Percentiles rank a stretch among this genome's conserved stretches.
phyloP scores from a whole-genome alignment of 2,797 vertebrate species.

The Pseudochirops cupreus region DNA sequence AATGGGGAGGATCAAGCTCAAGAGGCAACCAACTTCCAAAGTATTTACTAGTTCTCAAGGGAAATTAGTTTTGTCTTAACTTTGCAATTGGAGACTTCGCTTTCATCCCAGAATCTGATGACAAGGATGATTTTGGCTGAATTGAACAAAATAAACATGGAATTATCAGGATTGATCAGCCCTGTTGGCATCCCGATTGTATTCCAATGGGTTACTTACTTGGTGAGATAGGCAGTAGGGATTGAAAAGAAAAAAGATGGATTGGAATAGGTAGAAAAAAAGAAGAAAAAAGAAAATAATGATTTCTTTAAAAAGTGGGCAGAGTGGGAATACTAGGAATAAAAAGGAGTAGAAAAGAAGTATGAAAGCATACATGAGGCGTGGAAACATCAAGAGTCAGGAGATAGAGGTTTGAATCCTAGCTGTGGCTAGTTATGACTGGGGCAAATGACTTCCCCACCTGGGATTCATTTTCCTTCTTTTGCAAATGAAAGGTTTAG shows the following conservation, averaged over 20 bases:
- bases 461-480: neutral
- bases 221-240: neutral
- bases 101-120: constrained; percentile 37
- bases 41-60: constrained; percentile 1
- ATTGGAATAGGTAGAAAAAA: neutral
- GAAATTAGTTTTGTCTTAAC: constrained; percentile 64
- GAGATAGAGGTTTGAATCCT: neutral
- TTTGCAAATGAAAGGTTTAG: neutral
- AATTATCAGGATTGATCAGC: neutral
- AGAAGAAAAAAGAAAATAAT: neutral
- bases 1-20: neutral
- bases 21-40: neutral
- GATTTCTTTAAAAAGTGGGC: neutral
- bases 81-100: constrained; percentile 39
- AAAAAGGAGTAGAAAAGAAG: neutral
- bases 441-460: neutral
- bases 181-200: neutral
- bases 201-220: neutral
- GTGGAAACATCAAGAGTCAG: neutral
- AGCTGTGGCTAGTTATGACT: neutral
- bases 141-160: neutral
- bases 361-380: neutral
- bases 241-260: neutral
- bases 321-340: neutral
- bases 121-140: constrained; percentile 33